A percentile compares a stretch with the other conserved stretches of the same genome.
Conservation (phyloP, 2,113 vertebrate species). For the Pseudonaja textilis region DNA sequence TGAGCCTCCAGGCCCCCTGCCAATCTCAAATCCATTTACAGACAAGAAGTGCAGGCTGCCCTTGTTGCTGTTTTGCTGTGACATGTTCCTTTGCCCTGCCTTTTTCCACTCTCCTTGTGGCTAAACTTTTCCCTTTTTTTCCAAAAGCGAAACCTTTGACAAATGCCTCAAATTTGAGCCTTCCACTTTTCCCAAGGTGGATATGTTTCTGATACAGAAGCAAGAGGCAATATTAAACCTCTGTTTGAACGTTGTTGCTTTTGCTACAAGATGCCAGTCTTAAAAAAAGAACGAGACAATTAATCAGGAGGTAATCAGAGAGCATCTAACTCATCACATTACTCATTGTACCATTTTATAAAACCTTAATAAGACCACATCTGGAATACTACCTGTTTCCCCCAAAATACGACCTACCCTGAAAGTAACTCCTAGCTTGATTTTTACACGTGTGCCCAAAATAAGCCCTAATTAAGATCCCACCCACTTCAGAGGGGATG, state of each 20-base stretch:
- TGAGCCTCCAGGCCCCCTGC: neutral
- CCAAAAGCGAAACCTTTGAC: neutral
- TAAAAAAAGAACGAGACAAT: neutral
- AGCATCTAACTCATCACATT: neutral
- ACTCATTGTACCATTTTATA: no score
- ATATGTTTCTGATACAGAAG: neutral
- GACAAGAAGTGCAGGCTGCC: neutral
- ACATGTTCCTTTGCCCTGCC: neutral
- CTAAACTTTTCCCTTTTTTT: neutral
- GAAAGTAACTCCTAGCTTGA: no score
- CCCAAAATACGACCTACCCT: no score
- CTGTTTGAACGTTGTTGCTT: no score
- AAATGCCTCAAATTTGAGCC: neutral
- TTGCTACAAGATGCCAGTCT: no score
- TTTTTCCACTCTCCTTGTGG: neutral
- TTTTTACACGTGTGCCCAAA: no score
- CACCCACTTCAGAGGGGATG: no score
- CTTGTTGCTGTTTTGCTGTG: neutral
- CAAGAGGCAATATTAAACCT: neutral
- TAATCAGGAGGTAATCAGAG: neutral
- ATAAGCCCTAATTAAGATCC: no score
- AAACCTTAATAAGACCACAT: no score
- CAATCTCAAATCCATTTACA: conserved; percentile 6
- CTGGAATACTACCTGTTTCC: no score
- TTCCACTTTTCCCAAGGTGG: neutral